Conservation (phyloP, 2,113 vertebrate genomes). For the Halichoeres trimaculatus region DNA sequence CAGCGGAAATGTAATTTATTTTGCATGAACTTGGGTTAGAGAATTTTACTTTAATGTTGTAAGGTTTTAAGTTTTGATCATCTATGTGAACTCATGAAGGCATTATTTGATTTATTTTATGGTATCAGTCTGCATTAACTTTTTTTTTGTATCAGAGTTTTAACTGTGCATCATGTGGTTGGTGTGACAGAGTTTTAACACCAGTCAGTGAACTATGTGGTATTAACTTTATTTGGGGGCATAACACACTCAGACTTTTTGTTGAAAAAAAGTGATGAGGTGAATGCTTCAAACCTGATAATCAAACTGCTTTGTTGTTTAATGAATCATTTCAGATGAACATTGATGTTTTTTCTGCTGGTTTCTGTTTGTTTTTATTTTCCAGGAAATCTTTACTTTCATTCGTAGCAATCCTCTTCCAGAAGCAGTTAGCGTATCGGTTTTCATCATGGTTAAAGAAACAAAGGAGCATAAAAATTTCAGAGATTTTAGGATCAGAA, state of each 20-base stretch:
- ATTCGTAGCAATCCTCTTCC: too few relatives aligned
- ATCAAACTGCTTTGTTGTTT: not conserved
- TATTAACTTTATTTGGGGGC: not conserved
- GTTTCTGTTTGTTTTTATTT: not conserved
- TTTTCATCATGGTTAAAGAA: too few relatives aligned
- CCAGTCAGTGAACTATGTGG: not conserved
- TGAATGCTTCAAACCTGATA: not conserved
- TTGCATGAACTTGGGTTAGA: conserved; percentile 8
- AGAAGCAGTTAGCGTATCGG: too few relatives aligned
- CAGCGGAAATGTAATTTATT: not conserved
- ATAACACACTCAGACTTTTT: not conserved
- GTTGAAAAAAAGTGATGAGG: not conserved
- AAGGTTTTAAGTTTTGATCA: conserved; percentile 1
- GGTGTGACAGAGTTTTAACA: not conserved
- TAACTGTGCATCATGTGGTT: not conserved
- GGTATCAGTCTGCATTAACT: not conserved
- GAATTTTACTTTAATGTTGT: not conserved
- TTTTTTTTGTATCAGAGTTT: conserved; percentile 9
- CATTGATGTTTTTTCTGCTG: not conserved
- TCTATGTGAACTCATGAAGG: not conserved
- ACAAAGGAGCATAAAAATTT: too few relatives aligned
- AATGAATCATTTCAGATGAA: not conserved
- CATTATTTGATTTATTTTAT: conserved; percentile 4
- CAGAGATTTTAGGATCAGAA: too few relatives aligned
- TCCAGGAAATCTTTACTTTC: too few relatives aligned